These are phyloP conservation scores for Zaprionus taronus DNA, from an alignment of 1,140 invertebrate species.

Conservation along the genomic window DNA sequence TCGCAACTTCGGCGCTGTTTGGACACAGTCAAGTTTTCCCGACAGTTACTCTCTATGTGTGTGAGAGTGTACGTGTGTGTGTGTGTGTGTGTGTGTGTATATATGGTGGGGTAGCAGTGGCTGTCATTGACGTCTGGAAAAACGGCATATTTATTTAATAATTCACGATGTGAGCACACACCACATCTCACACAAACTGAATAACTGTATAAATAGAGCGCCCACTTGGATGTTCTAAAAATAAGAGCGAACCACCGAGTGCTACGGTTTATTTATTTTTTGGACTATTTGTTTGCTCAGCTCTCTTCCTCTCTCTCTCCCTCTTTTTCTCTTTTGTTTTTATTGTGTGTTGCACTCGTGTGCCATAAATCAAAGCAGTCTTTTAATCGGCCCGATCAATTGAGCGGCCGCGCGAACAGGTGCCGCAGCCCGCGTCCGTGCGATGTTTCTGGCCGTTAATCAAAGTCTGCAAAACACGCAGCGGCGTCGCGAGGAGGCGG, in stretches of 20 bases:
- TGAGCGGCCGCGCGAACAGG: slow-evolving; percentile 29
- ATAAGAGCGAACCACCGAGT: slow-evolving; percentile 27
- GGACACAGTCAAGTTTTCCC: slow-evolving; percentile 1
- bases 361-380: slow-evolving; percentile 59
- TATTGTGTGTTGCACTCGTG: slow-evolving; percentile 42
- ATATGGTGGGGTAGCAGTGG: not conserved
- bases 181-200: not conserved
- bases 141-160: slow-evolving; percentile 19
- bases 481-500: slow-evolving; percentile 30
- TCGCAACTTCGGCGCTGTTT: slow-evolving; percentile 27
- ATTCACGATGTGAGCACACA: slow-evolving; percentile 8
- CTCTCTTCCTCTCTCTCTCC: not conserved
- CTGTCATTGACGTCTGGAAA: slow-evolving; percentile 27
- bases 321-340: slow-evolving; percentile 7
- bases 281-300: slow-evolving; percentile 5
- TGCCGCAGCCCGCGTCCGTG: slow-evolving; percentile 21
- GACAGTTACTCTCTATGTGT: not conserved
- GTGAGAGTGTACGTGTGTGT: not conserved
- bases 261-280: slow-evolving; percentile 22
- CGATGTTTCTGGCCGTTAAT: slow-evolving; percentile 80
- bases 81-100: not conserved
- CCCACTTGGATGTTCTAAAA: slow-evolving; percentile 45
- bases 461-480: slow-evolving; percentile 67
- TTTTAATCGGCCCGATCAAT: slow-evolving; percentile 29
- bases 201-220: slow-evolving; percentile 36